A percentile compares a stretch with the other conserved stretches of the same genome.
These are phyloP conservation scores for Drosophila colorata DNA, from an alignment of 2,888 invertebrate species.

Conservation along the genomic window DNA sequence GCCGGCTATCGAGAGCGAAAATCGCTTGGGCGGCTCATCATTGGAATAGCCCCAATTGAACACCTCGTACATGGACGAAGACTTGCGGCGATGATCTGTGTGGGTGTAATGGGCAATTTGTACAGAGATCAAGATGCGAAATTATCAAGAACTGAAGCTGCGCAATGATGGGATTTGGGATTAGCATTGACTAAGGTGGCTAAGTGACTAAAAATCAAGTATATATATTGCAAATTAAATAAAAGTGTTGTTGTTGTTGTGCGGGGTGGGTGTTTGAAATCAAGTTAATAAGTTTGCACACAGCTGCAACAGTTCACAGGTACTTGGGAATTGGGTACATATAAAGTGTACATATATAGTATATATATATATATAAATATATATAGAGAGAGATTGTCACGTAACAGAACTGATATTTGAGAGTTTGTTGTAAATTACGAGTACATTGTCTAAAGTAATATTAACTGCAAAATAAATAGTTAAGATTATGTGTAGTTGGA, in stretches of 20 bases:
- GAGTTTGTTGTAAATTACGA: slow-evolving; percentile 30
- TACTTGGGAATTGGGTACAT: slow-evolving; percentile 38
- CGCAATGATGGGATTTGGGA: slow-evolving; percentile 10
- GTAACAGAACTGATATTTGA: slow-evolving; percentile 27
- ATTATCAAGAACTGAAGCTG: slow-evolving; percentile 19
- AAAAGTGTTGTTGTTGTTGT: slow-evolving; percentile 13
- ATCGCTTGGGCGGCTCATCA: slow-evolving; percentile 85
- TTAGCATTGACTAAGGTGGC: slow-evolving; percentile 8
- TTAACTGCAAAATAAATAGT: slow-evolving; percentile 74
- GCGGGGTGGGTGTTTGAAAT: slow-evolving; percentile 5
- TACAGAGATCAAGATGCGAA: slow-evolving; percentile 18
- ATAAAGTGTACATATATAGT: slow-evolving; percentile 22
- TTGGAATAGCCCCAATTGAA: slow-evolving; percentile 88
- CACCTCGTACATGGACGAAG: slow-evolving; percentile 91
- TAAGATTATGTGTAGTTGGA: slow-evolving; percentile 55
- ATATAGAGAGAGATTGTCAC: slow-evolving; percentile 19
- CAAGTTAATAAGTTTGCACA: slow-evolving; percentile 40
- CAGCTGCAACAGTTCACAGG: slow-evolving; percentile 51
- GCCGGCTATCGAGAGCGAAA: slow-evolving; percentile 84
- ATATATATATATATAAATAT: slow-evolving; percentile 12
- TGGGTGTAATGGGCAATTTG: slow-evolving; percentile 34
- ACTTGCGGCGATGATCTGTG: slow-evolving; percentile 87
- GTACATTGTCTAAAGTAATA: slow-evolving; percentile 55
- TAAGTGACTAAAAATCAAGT: slow-evolving; percentile 5
- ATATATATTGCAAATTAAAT: slow-evolving; percentile 36